Conservation (phyloP, 2,888 invertebrate genomes). For the Caenorhabditis doughertyi region DNA sequence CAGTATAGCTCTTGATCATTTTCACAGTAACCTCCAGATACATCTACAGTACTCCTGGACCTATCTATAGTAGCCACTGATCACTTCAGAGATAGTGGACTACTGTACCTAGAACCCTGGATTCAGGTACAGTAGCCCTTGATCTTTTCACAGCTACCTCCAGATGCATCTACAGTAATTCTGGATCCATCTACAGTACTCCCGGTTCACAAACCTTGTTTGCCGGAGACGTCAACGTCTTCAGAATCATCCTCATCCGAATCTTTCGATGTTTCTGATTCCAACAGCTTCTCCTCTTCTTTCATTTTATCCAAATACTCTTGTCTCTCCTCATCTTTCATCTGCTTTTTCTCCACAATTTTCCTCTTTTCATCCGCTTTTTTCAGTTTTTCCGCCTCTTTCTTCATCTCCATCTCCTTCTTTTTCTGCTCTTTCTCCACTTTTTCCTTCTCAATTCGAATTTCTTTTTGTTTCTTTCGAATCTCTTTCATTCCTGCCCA, state of each 20-base stretch:
- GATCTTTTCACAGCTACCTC: too few species aligned
- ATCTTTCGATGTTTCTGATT: neutral
- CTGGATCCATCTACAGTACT: too few species aligned
- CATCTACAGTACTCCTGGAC: too few species aligned
- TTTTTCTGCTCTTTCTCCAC: neutral
- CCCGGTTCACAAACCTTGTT: too few species aligned
- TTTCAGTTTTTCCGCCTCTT: slow-evolving; percentile 40
- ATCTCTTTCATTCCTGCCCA: slow-evolving; percentile 30
- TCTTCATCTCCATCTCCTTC: slow-evolving; percentile 26
- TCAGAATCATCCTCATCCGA: neutral
- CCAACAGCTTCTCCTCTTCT: slow-evolving; percentile 27
- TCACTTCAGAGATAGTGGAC: too few species aligned
- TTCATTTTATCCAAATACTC: slow-evolving; percentile 47
- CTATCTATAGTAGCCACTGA: too few species aligned
- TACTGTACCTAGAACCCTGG: too few species aligned
- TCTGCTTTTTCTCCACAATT: slow-evolving; percentile 12
- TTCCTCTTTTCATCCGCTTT: slow-evolving; percentile 47
- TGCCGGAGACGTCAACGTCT: too few species aligned
- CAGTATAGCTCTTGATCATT: too few species aligned
- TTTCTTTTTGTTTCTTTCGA: slow-evolving; percentile 31
- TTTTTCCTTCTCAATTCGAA: slow-evolving; percentile 2
- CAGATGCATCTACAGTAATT: too few species aligned
- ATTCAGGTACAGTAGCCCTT: too few species aligned
- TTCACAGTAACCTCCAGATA: too few species aligned
- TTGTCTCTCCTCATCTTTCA: slow-evolving; percentile 25